Conservation (phyloP, 2,113 vertebrate genomes). For the Otocyon megalotis region DNA sequence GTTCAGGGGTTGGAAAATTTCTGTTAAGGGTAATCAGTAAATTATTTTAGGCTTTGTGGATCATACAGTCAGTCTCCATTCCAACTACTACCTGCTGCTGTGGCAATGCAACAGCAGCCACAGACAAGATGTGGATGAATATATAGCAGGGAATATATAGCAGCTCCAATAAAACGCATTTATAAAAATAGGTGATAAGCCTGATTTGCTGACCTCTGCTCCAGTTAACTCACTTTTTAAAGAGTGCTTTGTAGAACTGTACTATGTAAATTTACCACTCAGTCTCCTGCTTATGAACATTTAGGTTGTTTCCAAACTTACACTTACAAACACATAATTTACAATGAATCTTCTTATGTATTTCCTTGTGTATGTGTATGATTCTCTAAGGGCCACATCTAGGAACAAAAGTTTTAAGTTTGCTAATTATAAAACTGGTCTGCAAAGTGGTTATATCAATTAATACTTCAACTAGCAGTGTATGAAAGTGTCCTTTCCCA, state of each 20-base stretch:
- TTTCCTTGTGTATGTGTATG: constrained; percentile 17
- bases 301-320: not conserved
- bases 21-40: not conserved
- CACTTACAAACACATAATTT: not conserved
- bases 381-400: not conserved
- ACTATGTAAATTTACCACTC: not conserved
- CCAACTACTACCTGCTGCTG: not conserved
- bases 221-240: not conserved
- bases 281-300: not conserved
- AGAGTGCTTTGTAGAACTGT: not conserved
- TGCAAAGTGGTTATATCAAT: not conserved
- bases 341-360: not conserved
- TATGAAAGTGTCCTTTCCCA: not conserved
- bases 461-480: not conserved
- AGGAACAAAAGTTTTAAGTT: constrained; percentile 26
- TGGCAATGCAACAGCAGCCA: not conserved
- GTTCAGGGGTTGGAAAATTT: constrained; percentile 6
- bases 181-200: not conserved
- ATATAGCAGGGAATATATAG: not conserved
- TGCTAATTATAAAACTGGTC: constrained; percentile 11
- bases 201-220: not conserved
- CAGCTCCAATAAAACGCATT: not conserved
- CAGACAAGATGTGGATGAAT: not conserved
- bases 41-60: constrained; percentile 1
- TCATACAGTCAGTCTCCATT: not conserved